Percentiles rank a stretch among this genome's conserved stretches.
Conservation (phyloP, 2,888 invertebrate genomes). For the Aquatica leii region DNA sequence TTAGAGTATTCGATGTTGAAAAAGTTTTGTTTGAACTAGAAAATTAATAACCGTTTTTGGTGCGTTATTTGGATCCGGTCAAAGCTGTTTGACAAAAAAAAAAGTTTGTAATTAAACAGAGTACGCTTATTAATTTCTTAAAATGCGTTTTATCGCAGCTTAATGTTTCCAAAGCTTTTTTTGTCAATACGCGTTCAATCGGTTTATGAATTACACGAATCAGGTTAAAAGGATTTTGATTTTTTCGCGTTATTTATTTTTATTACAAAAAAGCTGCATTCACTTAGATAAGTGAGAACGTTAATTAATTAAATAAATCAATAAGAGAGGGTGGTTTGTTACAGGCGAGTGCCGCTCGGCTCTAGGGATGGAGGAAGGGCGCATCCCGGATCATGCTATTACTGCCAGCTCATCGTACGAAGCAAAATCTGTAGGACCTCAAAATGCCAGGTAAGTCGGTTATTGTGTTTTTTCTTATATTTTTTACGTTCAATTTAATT, state of each 20-base stretch:
- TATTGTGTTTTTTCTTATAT: not conserved
- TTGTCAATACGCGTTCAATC: too few relatives aligned
- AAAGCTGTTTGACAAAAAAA: too few relatives aligned
- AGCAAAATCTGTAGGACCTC: slow-evolving; percentile 85
- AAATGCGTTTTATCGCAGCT: too few relatives aligned
- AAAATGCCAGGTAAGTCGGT: slow-evolving; percentile 79
- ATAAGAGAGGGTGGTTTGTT: slow-evolving; percentile 45
- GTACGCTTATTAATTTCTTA: too few relatives aligned
- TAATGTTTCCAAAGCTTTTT: too few relatives aligned
- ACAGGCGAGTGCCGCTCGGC: slow-evolving; percentile 75
- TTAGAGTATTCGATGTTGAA: too few relatives aligned
- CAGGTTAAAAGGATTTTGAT: not conserved
- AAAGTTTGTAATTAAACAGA: too few relatives aligned
- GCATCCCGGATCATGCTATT: slow-evolving; percentile 84
- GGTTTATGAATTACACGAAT: too few relatives aligned
- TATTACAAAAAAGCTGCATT: too few relatives aligned
- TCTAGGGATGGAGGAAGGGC: slow-evolving; percentile 88
- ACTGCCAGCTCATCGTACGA: slow-evolving; percentile 88
- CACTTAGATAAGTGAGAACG: slow-evolving; percentile 2
- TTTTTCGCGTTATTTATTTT: slow-evolving; percentile 10
- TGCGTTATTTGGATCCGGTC: too few relatives aligned
- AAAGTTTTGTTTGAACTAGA: too few relatives aligned
- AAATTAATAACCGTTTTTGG: too few relatives aligned
- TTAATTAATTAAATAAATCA: slow-evolving; percentile 35
- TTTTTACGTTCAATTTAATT: slow-evolving; percentile 9